Evolutionary conservation across 2,113 vertebrate genomes (phyloP).

Genomic region (Tamias sibiricus): DNA sequence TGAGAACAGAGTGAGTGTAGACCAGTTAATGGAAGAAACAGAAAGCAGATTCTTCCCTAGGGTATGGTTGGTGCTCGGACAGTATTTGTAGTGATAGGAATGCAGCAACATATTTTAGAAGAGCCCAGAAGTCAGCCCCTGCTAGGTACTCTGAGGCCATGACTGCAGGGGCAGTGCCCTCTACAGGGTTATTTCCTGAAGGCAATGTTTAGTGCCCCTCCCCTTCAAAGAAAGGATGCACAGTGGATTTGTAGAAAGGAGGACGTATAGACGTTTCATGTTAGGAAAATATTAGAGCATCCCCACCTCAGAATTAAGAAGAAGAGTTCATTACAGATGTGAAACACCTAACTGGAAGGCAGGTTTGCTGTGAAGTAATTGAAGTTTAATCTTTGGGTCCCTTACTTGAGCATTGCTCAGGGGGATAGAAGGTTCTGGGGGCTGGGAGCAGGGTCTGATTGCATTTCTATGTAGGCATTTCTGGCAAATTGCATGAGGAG

Average conservation of each 20-base stretch:
- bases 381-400: not conserved
- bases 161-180: not conserved
- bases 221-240: not conserved
- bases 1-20: not conserved
- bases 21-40: not conserved
- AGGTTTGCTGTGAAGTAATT: not conserved
- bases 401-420: not conserved
- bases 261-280: not conserved
- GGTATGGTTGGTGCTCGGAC: not conserved
- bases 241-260: not conserved
- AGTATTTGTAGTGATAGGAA: not conserved
- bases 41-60: not conserved
- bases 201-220: not conserved
- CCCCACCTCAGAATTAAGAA: not conserved
- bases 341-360: not conserved
- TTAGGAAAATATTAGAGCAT: not conserved
- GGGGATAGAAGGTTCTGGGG: not conserved
- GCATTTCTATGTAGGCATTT: not conserved
- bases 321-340: not conserved
- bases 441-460: not conserved
- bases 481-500: not conserved
- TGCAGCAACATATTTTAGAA: not conserved
- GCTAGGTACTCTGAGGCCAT: not conserved
- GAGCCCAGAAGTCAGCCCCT: not conserved
- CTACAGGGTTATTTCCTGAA: not conserved